A percentile compares a stretch with the other conserved stretches of the same genome.
These are phyloP conservation scores for Lithophane ornitopus DNA, from an alignment of 2,888 invertebrate genomes.

Conservation along the genomic window DNA sequence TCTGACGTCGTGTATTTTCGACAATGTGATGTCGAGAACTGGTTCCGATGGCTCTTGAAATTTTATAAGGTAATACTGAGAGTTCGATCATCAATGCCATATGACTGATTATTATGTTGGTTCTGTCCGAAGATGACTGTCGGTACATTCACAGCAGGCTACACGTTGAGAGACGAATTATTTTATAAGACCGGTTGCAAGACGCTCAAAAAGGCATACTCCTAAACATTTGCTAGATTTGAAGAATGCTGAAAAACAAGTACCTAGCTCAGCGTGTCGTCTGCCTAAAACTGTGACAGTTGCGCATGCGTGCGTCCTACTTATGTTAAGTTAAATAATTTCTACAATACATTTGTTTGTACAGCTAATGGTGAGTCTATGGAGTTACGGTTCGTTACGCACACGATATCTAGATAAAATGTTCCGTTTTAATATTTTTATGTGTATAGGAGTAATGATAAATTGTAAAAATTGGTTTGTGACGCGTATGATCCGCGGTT, in stretches of 20 bases:
- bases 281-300: slow-evolving; percentile 20
- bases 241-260: neutral
- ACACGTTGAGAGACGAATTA: slow-evolving; percentile 26
- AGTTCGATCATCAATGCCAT: slow-evolving; percentile 60
- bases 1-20: slow-evolving; percentile 27
- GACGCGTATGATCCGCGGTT: slow-evolving; percentile 71
- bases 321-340: slow-evolving; percentile 38
- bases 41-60: slow-evolving; percentile 56
- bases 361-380: slow-evolving; percentile 81
- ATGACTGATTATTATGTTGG: slow-evolving; percentile 61
- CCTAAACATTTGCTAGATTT: neutral
- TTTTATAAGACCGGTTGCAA: neutral
- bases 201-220: neutral
- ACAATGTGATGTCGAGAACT: slow-evolving; percentile 32
- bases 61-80: slow-evolving; percentile 70
- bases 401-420: slow-evolving; percentile 79
- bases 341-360: slow-evolving; percentile 78
- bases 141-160: slow-evolving; percentile 33
- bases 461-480: slow-evolving; percentile 78
- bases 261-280: slow-evolving; percentile 22
- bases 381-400: slow-evolving; percentile 83
- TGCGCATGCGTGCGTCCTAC: slow-evolving; percentile 35
- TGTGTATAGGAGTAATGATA: slow-evolving; percentile 82
- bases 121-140: slow-evolving; percentile 61
- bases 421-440: slow-evolving; percentile 85